These are phyloP conservation scores for Papilio aristodemus DNA, from an alignment of 1,140 invertebrate genomes.

Conservation along the genomic window DNA sequence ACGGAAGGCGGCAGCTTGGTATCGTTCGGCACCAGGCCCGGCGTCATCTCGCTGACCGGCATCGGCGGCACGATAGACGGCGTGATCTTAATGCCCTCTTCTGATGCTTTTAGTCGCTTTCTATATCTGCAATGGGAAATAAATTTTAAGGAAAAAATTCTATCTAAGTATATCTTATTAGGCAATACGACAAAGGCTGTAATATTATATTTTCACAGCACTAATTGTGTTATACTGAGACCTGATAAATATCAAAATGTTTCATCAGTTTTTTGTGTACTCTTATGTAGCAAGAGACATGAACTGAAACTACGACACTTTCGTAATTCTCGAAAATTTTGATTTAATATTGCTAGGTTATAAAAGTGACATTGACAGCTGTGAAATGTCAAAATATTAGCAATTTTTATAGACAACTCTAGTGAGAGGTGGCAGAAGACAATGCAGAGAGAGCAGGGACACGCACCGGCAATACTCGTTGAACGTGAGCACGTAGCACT, in stretches of 20 bases:
- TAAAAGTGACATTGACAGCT: not conserved
- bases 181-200: too few species aligned
- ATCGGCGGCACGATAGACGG: conserved; percentile 70
- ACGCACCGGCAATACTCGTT: conserved; percentile 93
- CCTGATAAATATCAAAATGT: too few species aligned
- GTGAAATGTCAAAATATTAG: not conserved
- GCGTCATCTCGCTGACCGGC: conserved; percentile 58
- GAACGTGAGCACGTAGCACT: conserved; percentile 97
- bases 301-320: too few species aligned
- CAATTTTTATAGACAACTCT: not conserved
- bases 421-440: not conserved
- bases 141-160: too few species aligned
- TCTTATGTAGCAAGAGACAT: too few species aligned
- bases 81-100: conserved; percentile 75
- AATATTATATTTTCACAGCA: too few species aligned
- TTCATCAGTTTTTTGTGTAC: too few species aligned
- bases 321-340: too few species aligned
- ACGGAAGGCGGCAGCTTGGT: conserved; percentile 87
- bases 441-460: not conserved
- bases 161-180: too few species aligned
- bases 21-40: conserved; percentile 74
- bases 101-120: conserved; percentile 80
- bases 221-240: too few species aligned
- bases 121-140: conserved; percentile 72
- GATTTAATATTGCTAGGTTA: too few species aligned